Conservation (phyloP, 2,888 invertebrate genomes). For the Rotaria sp. region DNA sequence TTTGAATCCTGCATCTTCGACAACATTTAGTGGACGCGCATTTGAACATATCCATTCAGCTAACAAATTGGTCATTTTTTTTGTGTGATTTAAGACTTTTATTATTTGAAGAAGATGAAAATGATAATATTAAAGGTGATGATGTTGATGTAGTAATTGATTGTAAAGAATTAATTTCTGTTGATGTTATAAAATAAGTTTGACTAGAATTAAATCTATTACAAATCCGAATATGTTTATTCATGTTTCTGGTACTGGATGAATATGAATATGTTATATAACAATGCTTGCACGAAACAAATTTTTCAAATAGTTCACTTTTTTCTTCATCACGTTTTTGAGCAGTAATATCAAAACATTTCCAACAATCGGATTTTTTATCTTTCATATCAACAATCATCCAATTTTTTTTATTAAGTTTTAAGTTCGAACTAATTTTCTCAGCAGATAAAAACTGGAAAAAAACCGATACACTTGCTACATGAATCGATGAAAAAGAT, state of each 20-base stretch:
- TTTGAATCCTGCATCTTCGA: background rate
- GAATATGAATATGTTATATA: background rate
- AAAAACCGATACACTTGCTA: too few species aligned
- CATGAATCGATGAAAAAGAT: background rate
- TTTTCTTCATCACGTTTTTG: background rate
- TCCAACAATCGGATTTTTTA: background rate
- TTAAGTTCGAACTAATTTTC: background rate
- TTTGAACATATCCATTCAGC: background rate
- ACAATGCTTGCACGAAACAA: background rate
- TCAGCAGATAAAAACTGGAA: background rate
- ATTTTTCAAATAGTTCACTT: background rate
- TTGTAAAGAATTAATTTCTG: too few species aligned
- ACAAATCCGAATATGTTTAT: background rate
- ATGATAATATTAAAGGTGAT: too few species aligned
- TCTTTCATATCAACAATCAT: background rate
- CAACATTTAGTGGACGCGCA: background rate
- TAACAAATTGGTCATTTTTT: background rate
- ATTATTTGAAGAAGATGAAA: background rate
- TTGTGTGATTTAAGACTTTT: background rate
- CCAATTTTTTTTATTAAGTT: background rate
- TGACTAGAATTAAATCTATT: background rate
- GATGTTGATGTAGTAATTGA: background rate
- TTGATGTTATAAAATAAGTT: background rate
- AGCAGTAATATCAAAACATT: background rate
- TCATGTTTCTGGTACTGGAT: background rate